Base-by-base conservation (phyloP, 1,140 invertebrate genomes). In the Antheraea mylitta region DNA sequence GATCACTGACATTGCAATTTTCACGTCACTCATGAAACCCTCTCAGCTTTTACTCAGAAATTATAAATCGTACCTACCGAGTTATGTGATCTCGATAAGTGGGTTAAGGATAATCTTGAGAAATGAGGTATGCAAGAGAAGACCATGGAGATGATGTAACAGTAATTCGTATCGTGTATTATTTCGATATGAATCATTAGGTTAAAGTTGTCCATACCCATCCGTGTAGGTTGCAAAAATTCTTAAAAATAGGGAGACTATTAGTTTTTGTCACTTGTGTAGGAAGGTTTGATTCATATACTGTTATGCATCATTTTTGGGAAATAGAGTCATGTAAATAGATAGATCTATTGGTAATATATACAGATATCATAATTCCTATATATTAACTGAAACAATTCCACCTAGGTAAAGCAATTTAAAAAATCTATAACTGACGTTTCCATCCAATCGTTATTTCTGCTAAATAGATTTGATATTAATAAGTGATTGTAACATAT, bases 1-100 rank as follows among this genome's bases (percentile, higher is more conserved):
- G 88, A 89, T 85, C 85, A 90, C 85, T 89, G 88, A 90, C 90
- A 92, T 92, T 92, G 90, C 90, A 87, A 92, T 90, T 90, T 90
- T 77, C 79, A 83, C 90, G 87, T 89, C 87, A 90, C 79, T 76
- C 77, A 71, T 63, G 70, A 69, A 72, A 19, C 66, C 30, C 78
- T 69, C 82, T 59, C 74, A 65, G 69, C 72, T 86, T 83, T 81
- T 81, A 82, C 79, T 76, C 76, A 73, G 73, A 74, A 74, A 79
- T 84, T 86, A 81, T 81, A 80, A 84, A 81, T 80, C 72, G 64
- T 22, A 30, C 22, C 38, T 42, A 42, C 66, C 75, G 67, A 69
- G 62, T 68, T 72, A 11, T 42, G 63, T 81, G 79, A 79, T 83
- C 74, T 83, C 75, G 76, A 65, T 79, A 87, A 82, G 75, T 90